These are phyloP conservation scores for Siniperca undulata DNA, from an alignment of 2,797 vertebrate genomes.

Conservation along the genomic window DNA sequence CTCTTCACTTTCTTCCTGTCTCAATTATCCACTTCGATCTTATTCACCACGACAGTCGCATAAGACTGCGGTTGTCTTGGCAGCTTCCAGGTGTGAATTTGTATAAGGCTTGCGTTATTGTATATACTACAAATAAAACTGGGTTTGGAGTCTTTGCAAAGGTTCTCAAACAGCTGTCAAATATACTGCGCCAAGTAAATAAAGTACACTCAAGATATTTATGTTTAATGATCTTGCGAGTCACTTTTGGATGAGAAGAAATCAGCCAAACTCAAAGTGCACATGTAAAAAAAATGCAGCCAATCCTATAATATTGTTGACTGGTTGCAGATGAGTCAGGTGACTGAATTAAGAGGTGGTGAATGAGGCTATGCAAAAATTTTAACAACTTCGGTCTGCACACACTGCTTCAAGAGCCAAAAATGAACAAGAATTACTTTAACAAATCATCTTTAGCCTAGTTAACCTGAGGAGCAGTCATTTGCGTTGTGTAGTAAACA, in stretches of 20 bases:
- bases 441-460: not conserved
- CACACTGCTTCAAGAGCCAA: not conserved
- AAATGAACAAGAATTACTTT: not conserved
- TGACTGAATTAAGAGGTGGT: not conserved
- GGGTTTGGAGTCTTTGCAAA: conserved; percentile 1
- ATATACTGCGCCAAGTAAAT: not conserved
- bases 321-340: not conserved
- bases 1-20: conserved; percentile 60
- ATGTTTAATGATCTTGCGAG: not conserved
- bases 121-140: not conserved
- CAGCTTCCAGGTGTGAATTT: conserved; percentile 10
- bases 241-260: not conserved
- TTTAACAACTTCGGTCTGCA: not conserved
- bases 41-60: conserved; percentile 22
- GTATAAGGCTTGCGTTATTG: not conserved
- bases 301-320: not conserved
- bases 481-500: conserved; percentile 45
- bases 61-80: not conserved
- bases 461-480: not conserved
- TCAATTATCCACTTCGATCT: conserved; percentile 58
- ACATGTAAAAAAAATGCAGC: not conserved
- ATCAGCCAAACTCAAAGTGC: not conserved
- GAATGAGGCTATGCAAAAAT: not conserved
- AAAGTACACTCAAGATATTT: not conserved
- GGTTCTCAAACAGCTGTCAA: not conserved